phyloP scores from a whole-genome alignment of 2,113 vertebrate species.

The Sphyrna mokarran region DNA sequence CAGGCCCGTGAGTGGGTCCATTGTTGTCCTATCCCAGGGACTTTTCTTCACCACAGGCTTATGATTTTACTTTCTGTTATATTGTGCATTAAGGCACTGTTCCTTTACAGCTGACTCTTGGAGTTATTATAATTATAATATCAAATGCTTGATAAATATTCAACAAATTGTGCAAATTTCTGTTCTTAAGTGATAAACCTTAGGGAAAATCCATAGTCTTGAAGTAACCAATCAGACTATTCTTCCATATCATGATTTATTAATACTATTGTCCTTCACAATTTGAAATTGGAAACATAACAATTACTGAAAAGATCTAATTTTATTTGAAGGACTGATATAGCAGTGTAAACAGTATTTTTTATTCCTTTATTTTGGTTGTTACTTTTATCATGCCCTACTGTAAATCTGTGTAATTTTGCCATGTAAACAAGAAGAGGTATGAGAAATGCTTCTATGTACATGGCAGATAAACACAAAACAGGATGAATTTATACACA shows the following conservation, averaged over 20 bases:
- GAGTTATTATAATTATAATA: too few species aligned
- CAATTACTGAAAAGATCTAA: not conserved
- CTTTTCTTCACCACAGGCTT: too few species aligned
- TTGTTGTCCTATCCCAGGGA: too few species aligned
- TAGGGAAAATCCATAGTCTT: not conserved
- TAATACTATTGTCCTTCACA: not conserved
- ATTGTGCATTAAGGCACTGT: too few species aligned
- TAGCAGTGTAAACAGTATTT: not conserved
- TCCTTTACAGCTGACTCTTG: too few species aligned
- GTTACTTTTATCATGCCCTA: not conserved
- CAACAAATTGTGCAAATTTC: not conserved
- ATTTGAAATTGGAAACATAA: not conserved
- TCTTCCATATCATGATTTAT: not conserved
- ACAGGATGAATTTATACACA: not conserved
- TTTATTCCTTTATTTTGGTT: not conserved
- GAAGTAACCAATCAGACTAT: not conserved
- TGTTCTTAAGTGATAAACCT: not conserved
- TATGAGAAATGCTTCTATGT: not conserved
- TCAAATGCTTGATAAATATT: not conserved
- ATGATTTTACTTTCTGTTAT: too few species aligned
- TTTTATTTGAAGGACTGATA: not conserved
- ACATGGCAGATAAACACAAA: not conserved
- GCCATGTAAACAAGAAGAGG: not conserved
- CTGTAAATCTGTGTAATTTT: not conserved
- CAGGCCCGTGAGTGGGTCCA: too few species aligned